These are phyloP conservation scores for Aplochiton taeniatus DNA, from an alignment of 2,797 vertebrate species.

Conservation along the genomic window DNA sequence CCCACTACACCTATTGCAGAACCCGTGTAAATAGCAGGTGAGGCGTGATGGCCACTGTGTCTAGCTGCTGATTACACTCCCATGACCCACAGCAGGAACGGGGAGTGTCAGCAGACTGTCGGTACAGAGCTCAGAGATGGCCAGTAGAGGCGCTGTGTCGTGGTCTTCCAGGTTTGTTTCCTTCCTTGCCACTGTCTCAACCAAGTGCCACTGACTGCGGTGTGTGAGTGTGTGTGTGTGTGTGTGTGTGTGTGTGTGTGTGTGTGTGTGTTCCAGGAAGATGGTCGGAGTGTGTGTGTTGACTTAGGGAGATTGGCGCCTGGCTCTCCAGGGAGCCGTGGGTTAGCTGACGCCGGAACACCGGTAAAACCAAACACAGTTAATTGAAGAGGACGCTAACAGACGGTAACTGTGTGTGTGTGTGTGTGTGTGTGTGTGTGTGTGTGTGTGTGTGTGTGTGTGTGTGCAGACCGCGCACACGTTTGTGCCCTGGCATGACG, in stretches of 20 bases:
- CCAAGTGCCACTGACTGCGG: slow-evolving; percentile 9
- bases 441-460: not conserved
- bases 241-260: not conserved
- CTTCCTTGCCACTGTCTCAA: slow-evolving; percentile 7
- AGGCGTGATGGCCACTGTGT: slow-evolving; percentile 11
- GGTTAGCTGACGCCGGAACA: slow-evolving; percentile 59
- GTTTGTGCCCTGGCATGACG: not conserved
- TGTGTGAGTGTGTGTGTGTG: slow-evolving; percentile 17
- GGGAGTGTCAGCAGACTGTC: slow-evolving; percentile 10
- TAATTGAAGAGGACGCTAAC: slow-evolving; percentile 72
- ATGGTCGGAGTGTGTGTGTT: slow-evolving; percentile 44
- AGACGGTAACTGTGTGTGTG: slow-evolving; percentile 59
- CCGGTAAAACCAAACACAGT: slow-evolving; percentile 72
- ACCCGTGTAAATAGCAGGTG: slow-evolving; percentile 17
- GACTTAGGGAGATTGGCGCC: slow-evolving; percentile 65
- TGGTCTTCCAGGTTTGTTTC: slow-evolving; percentile 15
- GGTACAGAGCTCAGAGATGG: slow-evolving; percentile 2
- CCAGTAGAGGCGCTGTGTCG: slow-evolving; percentile 48
- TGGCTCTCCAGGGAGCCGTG: slow-evolving; percentile 60
- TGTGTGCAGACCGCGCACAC: not conserved
- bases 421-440: slow-evolving; percentile 14
- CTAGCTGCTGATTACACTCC: not conserved
- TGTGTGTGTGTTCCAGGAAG: not conserved
- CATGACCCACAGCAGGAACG: not conserved
- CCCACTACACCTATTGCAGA: slow-evolving; percentile 2